phyloP scores from a whole-genome alignment of 2,113 vertebrate species.

The Brachyistius frenatus region DNA sequence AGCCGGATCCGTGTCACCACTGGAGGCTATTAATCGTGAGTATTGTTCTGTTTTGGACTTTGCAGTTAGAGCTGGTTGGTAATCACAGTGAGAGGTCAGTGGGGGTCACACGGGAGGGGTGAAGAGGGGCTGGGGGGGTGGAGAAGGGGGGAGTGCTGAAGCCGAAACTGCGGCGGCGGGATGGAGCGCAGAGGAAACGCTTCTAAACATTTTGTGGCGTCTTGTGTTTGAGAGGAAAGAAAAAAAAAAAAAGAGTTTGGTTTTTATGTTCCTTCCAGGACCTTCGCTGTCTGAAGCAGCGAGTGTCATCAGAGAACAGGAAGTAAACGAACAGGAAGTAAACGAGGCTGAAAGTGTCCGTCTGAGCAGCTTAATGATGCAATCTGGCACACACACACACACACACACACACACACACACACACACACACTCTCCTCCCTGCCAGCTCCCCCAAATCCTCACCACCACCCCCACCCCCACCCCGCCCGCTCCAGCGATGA shows the following conservation, averaged over 20 bases:
- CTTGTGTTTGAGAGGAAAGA: too few relatives aligned
- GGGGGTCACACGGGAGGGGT: neutral
- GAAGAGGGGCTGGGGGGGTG: neutral
- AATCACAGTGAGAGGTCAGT: neutral
- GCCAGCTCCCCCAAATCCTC: slow-evolving; percentile 4
- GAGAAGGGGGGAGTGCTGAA: slow-evolving; percentile 1
- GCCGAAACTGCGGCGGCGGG: too few relatives aligned
- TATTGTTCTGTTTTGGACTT: slow-evolving; percentile 11
- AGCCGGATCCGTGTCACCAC: slow-evolving; percentile 36
- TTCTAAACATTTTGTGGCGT: too few relatives aligned
- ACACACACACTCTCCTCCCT: too few relatives aligned
- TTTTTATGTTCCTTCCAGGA: too few relatives aligned
- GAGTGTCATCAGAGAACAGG: neutral
- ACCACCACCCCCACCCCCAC: neutral
- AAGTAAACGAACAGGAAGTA: slow-evolving; percentile 9
- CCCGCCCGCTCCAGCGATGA: slow-evolving; percentile 60
- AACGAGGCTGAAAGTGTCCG: slow-evolving; percentile 51
- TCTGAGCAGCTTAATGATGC: slow-evolving; percentile 74
- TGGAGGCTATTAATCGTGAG: slow-evolving; percentile 4
- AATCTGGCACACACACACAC: slow-evolving; percentile 56
- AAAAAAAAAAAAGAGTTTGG: too few relatives aligned
- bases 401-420: neutral
- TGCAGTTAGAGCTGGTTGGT: neutral
- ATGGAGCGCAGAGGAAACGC: too few relatives aligned
- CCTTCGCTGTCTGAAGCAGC: too few relatives aligned